Base-by-base conservation (phyloP, 2,113 vertebrate species). In the Lepisosteus oculatus region DNA sequence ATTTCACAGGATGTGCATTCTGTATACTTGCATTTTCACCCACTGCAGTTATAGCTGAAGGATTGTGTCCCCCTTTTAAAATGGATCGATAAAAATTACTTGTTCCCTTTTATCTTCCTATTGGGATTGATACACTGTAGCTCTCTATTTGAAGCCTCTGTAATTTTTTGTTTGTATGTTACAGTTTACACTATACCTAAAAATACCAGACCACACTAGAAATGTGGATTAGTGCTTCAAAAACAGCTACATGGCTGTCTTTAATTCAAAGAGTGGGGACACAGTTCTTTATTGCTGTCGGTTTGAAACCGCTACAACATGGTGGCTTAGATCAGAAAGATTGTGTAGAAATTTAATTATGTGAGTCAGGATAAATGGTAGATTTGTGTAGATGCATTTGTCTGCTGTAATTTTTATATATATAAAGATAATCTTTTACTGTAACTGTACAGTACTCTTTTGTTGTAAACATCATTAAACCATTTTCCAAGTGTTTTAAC, bases 381-480 rank as follows among this genome's bases (percentile, higher is more conserved):
- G 95, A 90, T 94, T 95, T 95, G 88, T 93, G 91, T 94, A 93
- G 94, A 97, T 94, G 95, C 94, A 95, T 99, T 97, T 97, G 95
- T 99, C 96, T 99, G 96, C 97, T 98, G 96, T 99, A 97, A 96
- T 97, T 97, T 86, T 79, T 75, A 93, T 93, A 87, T 86, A 95
- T 95, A 95, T 95, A 93, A 94, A 95, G 84, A 91, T 89, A 92
- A 94, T 94, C 87, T 92, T 89, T 96, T 95, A 97, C 96, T 97
- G 95, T 98, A 96, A 93, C 84, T 98, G 97, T 98, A 98, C 96
- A 98, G 95, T 93, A 96, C 83, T 92, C 93, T 98, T 98, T 96
- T 98, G 96, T 98, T 99, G 96, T 98, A 97, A 98, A 97, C 96
- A 95, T 95, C 95, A 98, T 99, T 99, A 99, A 99, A 99, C 95